phyloP scores from a whole-genome alignment of 1,140 invertebrate species.

The Colletes gigas region DNA sequence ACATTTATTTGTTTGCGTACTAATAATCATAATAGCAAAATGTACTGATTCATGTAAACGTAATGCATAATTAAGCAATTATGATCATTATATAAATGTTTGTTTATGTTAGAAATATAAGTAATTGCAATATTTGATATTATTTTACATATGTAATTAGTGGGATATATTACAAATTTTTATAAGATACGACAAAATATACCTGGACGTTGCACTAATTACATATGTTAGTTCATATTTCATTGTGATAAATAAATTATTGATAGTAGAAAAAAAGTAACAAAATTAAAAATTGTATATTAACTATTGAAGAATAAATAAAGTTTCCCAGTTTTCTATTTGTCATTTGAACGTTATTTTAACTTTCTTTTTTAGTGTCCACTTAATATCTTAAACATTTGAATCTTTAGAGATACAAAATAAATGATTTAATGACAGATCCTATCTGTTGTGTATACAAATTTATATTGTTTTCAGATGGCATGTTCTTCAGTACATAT shows the following conservation, averaged over 20 bases:
- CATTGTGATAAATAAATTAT: constrained; percentile 45
- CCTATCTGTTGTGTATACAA: constrained; percentile 19
- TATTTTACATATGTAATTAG: constrained; percentile 37
- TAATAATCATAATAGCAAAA: neutral
- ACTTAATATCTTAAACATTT: neutral
- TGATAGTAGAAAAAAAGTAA: constrained; percentile 17
- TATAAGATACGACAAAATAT: constrained; percentile 20
- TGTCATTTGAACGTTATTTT: constrained; percentile 18
- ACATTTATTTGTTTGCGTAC: neutral
- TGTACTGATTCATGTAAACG: constrained; percentile 13
- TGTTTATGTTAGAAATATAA: constrained; percentile 47
- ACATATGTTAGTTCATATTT: constrained; percentile 32
- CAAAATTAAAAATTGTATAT: constrained; percentile 51
- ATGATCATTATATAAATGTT: constrained; percentile 10
- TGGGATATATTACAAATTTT: constrained; percentile 12
- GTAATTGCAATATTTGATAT: constrained; percentile 25
- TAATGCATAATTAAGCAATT: neutral
- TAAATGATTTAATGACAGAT: neutral
- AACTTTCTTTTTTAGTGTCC: constrained; percentile 29
- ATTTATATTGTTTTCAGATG: constrained; percentile 63
- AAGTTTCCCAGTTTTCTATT: constrained; percentile 57
- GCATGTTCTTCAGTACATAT: constrained; percentile 44
- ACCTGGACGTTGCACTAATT: constrained; percentile 19
- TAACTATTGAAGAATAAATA: constrained; percentile 60
- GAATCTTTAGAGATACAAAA: neutral